Conservation (phyloP, 1,140 invertebrate species). For the Drosophila teissieri region DNA sequence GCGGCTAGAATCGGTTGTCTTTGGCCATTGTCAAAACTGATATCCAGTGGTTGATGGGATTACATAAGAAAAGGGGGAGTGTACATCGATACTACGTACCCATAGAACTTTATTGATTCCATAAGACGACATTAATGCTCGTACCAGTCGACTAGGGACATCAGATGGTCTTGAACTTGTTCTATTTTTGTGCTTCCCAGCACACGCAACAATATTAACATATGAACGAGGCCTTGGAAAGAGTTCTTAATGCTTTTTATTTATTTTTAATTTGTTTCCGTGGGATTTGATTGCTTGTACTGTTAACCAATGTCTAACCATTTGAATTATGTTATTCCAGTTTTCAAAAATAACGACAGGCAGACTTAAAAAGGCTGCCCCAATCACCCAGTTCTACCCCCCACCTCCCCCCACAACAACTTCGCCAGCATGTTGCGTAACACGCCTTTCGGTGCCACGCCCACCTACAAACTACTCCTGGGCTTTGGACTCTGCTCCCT, state of each 20-base stretch:
- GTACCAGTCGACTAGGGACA: constrained; percentile 31
- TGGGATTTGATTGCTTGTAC: neutral
- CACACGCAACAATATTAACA: constrained; percentile 32
- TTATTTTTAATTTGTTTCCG: constrained; percentile 26
- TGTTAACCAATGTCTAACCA: too few species aligned
- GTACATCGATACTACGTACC: neutral
- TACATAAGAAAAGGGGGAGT: constrained; percentile 15
- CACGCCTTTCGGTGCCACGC: constrained; percentile 60
- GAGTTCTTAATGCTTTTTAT: constrained; percentile 10
- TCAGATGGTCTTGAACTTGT: constrained; percentile 30
- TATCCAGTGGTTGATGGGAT: constrained; percentile 15
- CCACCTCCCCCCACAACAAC: constrained; percentile 7
- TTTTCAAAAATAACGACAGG: neutral
- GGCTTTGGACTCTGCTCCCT: constrained; percentile 81
- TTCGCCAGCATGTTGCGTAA: constrained; percentile 72
- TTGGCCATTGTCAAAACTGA: constrained; percentile 27
- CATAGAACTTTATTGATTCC: constrained; percentile 27
- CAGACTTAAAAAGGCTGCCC: constrained; percentile 1
- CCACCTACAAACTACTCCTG: constrained; percentile 78
- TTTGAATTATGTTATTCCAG: neutral
- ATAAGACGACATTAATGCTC: constrained; percentile 15
- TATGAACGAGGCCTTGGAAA: constrained; percentile 6
- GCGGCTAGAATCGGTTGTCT: constrained; percentile 2
- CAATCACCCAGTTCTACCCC: neutral
- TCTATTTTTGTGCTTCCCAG: constrained; percentile 23